Base-by-base conservation (phyloP, 2,888 invertebrate genomes). In the Cepaea hortensis region DNA sequence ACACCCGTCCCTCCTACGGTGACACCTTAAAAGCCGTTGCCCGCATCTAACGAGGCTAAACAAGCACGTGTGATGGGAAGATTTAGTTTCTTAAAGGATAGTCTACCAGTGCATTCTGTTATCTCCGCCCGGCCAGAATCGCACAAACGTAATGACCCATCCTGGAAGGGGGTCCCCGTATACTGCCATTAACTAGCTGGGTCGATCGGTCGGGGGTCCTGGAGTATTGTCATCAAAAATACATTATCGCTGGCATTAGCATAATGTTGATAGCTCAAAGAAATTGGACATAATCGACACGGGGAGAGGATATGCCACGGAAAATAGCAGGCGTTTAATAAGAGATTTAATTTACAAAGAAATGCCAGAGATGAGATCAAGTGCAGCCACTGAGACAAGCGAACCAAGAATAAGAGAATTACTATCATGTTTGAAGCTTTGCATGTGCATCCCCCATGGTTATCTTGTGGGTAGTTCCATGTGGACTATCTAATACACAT, bases 181-280 rank as follows among this genome's bases (percentile, higher is more conserved):
- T 82, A 50, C 72, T 73, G 55, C 73, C 61, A 82, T 82, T 82
- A 72, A 55, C 72, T 23, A 23, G 55, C 55, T 15, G 50, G 1
- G 72, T 35, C 55, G 23, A 55, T 23, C 82, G n/a, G 72, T 35
- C 72, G 82, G 82, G 72, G 70, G 72, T 70, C 61, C 70, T 55
- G 72, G 23, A 82, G 7, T 72, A 82, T 70, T 72, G n/a, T 55
- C 82, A 82, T 82, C 73, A 82, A 72, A 82, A 82, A 82, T 35
- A 55, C 73, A 81, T 81, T 81, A 82, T 82, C 55, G 72, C 72
- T 72, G 72, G 23, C 82, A 73, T 82, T 82, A 82, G 72, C 82
- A 82, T 82, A 82, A 82, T 82, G 82, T 72, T 15, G 23, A 73
- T 73, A 23, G 55, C 82, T 82, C 72, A 72, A 82, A 82, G 82